Base-by-base conservation (phyloP, 1,140 invertebrate species). In the Schlechtendalia chinensis region DNA sequence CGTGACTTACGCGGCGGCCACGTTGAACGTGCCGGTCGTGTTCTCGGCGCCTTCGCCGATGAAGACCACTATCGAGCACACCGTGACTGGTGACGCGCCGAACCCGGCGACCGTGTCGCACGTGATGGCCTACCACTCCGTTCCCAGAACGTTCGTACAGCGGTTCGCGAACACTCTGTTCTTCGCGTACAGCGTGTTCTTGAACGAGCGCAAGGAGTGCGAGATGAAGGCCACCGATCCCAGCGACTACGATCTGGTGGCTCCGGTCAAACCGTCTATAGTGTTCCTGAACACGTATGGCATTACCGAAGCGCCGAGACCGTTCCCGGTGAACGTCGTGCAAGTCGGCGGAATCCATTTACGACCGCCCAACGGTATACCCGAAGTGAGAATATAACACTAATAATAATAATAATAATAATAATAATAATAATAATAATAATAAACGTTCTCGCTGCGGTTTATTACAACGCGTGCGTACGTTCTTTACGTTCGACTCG, bases 261-360 rank as follows among this genome's bases (percentile, higher is more conserved):
- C 16, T 19, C 50, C 24, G 5, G 63, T 81, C 22, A 56, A 81
- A 39, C 80, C 80, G 16, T 53, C 67, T 4, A 2, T 81, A 1
- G 17, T 81, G 3, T 81, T 81, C n/a, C 0, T 22, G 1, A 81
- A 81, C 61, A 81, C 71, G 5, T 56, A 77, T 54, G 45, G 24
- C 12, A 53, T 61, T 10, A 75, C 71, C 16, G 71, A 75, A 22
- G 59, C 69, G 1, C 32, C 89, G 0, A 87, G 87, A 81, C 87
- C 91, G 14, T 84, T 89, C 69, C 86, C 89, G 0, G 89, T 91
- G 0, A 88, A 88, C 79, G 85, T 91, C 1, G 88, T 91, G 17
- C 90, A 92, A 86, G 84, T 92, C 45, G 91, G 90, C 19, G 91
- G 91, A 1, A 87, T 91, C 81, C 90, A 91, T 83, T 87, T 91